Base-by-base conservation (phyloP, 35 echinoderm and acorn worm species). In the Ophioderma brevispina region DNA sequence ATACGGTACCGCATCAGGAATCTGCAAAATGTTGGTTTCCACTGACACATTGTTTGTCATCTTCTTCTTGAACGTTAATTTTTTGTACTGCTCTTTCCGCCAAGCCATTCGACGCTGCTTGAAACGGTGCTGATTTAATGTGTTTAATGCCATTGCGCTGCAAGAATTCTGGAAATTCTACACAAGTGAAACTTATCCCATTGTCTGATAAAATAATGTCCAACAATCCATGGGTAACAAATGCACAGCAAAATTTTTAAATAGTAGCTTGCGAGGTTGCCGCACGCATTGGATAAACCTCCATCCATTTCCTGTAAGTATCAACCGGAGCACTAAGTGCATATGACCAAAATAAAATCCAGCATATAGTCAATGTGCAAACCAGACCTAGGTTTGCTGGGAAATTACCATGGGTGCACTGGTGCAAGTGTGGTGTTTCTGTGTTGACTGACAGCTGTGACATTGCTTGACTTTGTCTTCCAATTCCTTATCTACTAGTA, bases 161-260 rank as follows among this genome's bases (percentile, higher is more conserved):
- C 75, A 82, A 79, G 75, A 95, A 96, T 11, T 40, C 39, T 23
- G 33, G 84, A 92, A 96, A 19, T n/a, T n/a, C n/a, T n/a, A n/a
- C n/a, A n/a, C n/a, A n/a, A n/a, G n/a, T n/a, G n/a, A n/a, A n/a
- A n/a, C 75, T 11, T 36, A 52, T 82, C 28, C 87, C 91, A 77
- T 91, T 97, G 55, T 97, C 91, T 31, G 78, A 83, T 21, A 96
- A 90, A 38, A 96, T 52, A 36, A 86, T 75, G 40, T 88, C 76
- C 31, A 91, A 84, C 30, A 97, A 46, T 23, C 88, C 95, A 81
- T 94, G 91, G 35, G 64, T 94, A 31, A 86, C 89, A 77, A 98
- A 98, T 35, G 83, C 32, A 25, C 93, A 37, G 11, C 86, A 79
- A 25, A 93, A 37, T 2, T 55, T 77, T 11, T 79, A 5, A 49